Evolutionary conservation across 1,140 invertebrate species (phyloP), one percentile per base, ranked within the genome.

Genomic region (Calliphora vicina): DNA sequence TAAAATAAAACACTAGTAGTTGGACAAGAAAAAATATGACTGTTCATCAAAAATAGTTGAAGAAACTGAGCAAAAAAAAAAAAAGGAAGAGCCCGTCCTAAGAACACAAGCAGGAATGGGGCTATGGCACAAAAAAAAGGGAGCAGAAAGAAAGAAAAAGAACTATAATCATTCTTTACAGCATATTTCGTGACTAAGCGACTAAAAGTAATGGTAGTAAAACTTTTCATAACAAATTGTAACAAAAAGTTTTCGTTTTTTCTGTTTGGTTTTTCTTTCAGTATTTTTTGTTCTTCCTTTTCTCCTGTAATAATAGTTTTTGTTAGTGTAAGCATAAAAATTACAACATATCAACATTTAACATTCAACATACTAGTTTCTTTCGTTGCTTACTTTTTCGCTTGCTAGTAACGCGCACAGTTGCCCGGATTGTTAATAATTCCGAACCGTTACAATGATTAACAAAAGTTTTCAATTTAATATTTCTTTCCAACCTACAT

Each of bases 161-260:
- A 76, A 76, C 73, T 76, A 76, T 76, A 29, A 76, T 76, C 73
- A 76, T 76, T 76, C 73, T 76, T 76, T 42, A 35, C 29, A 76
- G 73, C 73, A 76, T 76, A 35, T 76, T 76, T 76, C 73, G 73
- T 76, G 73, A 76, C 73, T 76, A 76, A 76, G 73, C 73, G 29
- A 42, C 73, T 35, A 35, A 76, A 76, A 76, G 73, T 76, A 29
- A 76, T 42, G 20, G 73, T 20, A 35, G n/a, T 43, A 42, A 76
- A 42, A 76, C 29, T 76, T 76, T 35, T 76, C 61, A 23, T 20
- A 67, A 67, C 61, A 67, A 67, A 67, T 67, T 67, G 61, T 67
- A 23, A 67, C 61, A 67, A 67, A 67, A 67, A 67, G 61, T 67
- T 67, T 20, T n/a, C 2, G 50, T 57, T 57, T n/a, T 57, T 57